Evolutionary conservation across 2,888 invertebrate genomes (phyloP).

Genomic region (Polylopha cassiicola): DNA sequence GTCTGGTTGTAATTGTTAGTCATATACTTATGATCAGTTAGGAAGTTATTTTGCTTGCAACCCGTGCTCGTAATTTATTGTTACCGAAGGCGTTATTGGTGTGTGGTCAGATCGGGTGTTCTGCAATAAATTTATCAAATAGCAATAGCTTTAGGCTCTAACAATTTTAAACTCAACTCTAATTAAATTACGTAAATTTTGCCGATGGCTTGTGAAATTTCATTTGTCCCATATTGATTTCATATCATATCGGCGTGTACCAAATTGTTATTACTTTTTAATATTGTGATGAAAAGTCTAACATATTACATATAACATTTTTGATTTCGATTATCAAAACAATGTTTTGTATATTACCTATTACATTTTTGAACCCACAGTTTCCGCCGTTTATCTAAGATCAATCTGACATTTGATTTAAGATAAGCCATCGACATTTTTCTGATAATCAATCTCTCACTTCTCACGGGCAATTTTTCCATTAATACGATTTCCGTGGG

Average conservation of each 20-base stretch:
- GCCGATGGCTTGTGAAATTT: conserved; percentile 12
- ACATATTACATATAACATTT: too few relatives aligned
- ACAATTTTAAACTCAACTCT: conserved; percentile 9
- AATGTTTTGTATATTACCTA: too few relatives aligned
- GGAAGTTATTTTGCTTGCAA: conserved; percentile 6
- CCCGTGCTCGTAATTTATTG: conserved; percentile 12
- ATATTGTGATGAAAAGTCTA: too few relatives aligned
- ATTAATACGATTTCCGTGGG: conserved; percentile 2
- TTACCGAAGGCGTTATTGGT: conserved; percentile 11
- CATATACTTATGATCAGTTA: too few relatives aligned
- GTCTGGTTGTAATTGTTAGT: too few relatives aligned
- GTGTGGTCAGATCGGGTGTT: conserved; percentile 17
- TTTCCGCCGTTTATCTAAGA: too few relatives aligned
- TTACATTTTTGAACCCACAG: too few relatives aligned
- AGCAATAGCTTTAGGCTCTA: conserved; percentile 16
- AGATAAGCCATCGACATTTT: too few relatives aligned
- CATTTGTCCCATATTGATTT: conserved; percentile 8
- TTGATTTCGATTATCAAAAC: too few relatives aligned
- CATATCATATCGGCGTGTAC: conserved; percentile 12
- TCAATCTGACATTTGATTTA: too few relatives aligned
- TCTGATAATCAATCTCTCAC: too few relatives aligned
- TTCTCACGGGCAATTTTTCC: not conserved
- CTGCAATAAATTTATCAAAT: conserved; percentile 12
- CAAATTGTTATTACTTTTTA: too few relatives aligned
- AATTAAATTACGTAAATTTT: conserved; percentile 19